A percentile compares a stretch with the other conserved stretches of the same genome.
phyloP scores from a whole-genome alignment of 2,113 vertebrate genomes.

The Vulpes ferrilata region DNA sequence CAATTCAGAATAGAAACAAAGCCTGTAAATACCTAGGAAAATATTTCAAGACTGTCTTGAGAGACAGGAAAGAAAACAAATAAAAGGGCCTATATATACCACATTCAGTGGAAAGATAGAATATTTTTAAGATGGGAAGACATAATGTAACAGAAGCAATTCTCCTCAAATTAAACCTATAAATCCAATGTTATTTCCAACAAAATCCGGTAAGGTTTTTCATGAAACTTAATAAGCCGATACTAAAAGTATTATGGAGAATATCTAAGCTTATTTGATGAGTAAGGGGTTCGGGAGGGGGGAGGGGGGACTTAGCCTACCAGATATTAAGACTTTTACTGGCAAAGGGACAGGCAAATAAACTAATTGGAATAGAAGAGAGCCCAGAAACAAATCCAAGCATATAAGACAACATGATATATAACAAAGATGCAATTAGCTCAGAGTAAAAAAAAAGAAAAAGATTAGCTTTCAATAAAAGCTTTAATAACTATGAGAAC shows the following conservation, averaged over 20 bases:
- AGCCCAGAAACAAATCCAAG: neutral
- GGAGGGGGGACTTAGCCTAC: neutral
- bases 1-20: conserved; percentile 25
- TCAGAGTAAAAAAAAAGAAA: neutral
- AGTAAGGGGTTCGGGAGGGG: neutral
- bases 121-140: neutral
- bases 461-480: neutral
- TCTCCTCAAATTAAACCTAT: neutral
- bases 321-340: neutral
- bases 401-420: neutral
- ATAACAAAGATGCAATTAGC: conserved; percentile 21
- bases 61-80: neutral
- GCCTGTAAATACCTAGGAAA: neutral
- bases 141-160: neutral
- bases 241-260: conserved; percentile 15
- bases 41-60: neutral
- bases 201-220: conserved; percentile 14
- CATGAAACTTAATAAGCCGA: neutral
- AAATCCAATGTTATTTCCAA: conserved; percentile 36
- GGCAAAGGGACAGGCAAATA: conserved; percentile 19
- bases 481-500: neutral
- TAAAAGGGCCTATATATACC: neutral
- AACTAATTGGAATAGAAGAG: neutral
- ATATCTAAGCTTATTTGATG: neutral
- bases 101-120: neutral